These are phyloP conservation scores for Coregonus sp. DNA, from an alignment of 2,797 vertebrate species.

Conservation along the genomic window DNA sequence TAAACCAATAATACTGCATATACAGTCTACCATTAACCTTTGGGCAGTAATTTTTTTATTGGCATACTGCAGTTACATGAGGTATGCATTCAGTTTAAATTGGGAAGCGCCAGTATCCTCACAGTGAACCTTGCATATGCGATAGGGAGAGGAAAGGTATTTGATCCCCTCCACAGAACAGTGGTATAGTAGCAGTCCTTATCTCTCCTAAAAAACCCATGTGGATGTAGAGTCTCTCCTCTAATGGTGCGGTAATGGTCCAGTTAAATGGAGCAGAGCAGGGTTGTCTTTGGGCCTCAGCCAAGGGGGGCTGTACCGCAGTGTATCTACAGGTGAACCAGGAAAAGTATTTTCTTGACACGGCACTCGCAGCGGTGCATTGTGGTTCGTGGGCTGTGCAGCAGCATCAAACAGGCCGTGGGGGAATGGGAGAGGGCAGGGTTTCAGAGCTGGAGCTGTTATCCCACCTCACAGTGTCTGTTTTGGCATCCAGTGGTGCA, in stretches of 20 bases:
- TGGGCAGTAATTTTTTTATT: neutral
- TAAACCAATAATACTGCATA: neutral
- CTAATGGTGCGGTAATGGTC: slow-evolving; percentile 45
- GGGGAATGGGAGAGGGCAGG: slow-evolving; percentile 54
- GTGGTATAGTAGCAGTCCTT: slow-evolving; percentile 47
- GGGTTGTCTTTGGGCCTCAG: slow-evolving; percentile 60
- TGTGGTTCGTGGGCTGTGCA: slow-evolving; percentile 33
- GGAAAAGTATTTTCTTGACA: slow-evolving; percentile 55
- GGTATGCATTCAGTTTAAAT: neutral
- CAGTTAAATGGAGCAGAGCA: slow-evolving; percentile 32
- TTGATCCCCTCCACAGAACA: slow-evolving; percentile 43
- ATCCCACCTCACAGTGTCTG: slow-evolving; percentile 79
- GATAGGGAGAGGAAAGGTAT: slow-evolving; percentile 37
- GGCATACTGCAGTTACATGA: neutral
- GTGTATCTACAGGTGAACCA: slow-evolving; percentile 54
- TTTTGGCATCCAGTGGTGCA: slow-evolving; percentile 68
- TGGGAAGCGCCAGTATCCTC: neutral
- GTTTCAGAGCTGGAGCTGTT: slow-evolving; percentile 68
- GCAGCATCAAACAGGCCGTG: slow-evolving; percentile 48
- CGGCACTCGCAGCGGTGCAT: slow-evolving; percentile 43
- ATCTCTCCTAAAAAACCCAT: slow-evolving; percentile 42
- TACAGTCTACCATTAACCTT: neutral
- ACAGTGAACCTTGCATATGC: slow-evolving; percentile 25
- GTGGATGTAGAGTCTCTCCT: neutral
- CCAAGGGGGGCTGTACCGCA: slow-evolving; percentile 43